phyloP scores from a whole-genome alignment of 2,888 invertebrate genomes.

The Deroplatys truncata region DNA sequence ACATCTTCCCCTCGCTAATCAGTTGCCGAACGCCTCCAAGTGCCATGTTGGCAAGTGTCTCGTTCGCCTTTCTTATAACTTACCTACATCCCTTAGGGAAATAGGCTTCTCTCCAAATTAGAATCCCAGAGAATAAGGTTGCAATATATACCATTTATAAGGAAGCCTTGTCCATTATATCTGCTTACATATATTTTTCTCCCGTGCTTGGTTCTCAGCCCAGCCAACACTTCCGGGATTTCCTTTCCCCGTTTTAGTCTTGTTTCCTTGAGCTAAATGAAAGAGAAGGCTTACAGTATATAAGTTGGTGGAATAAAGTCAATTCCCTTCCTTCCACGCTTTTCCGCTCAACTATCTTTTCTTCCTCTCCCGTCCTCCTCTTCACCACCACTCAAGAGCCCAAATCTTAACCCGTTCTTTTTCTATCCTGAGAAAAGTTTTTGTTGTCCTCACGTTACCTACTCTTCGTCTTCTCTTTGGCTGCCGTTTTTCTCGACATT shows the following conservation, averaged over 20 bases:
- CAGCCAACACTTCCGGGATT: conserved; percentile 5
- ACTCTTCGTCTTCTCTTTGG: not conserved
- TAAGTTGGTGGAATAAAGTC: conserved; percentile 10
- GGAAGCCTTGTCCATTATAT: not conserved
- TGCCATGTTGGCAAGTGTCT: too few species aligned
- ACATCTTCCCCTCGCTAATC: too few species aligned
- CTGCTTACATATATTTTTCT: not conserved
- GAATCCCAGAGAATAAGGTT: too few species aligned
- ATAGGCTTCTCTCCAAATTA: not conserved
- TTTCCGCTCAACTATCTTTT: not conserved
- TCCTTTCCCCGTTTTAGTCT: not conserved
- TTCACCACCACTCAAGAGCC: not conserved
- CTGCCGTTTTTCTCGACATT: not conserved
- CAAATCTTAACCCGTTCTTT: not conserved
- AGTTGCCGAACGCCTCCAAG: too few species aligned
- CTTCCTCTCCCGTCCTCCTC: not conserved
- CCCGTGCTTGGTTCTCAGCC: not conserved
- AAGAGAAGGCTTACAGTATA: conserved; percentile 1
- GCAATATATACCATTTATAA: not conserved
- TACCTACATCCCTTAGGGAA: not conserved
- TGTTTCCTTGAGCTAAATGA: not conserved
- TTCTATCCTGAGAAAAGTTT: not conserved
- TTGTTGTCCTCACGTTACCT: not conserved
- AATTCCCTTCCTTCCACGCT: not conserved
- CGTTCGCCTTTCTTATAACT: too few species aligned